phyloP scores from a whole-genome alignment of 2,888 invertebrate genomes.

The Caenorhabditis becei region DNA sequence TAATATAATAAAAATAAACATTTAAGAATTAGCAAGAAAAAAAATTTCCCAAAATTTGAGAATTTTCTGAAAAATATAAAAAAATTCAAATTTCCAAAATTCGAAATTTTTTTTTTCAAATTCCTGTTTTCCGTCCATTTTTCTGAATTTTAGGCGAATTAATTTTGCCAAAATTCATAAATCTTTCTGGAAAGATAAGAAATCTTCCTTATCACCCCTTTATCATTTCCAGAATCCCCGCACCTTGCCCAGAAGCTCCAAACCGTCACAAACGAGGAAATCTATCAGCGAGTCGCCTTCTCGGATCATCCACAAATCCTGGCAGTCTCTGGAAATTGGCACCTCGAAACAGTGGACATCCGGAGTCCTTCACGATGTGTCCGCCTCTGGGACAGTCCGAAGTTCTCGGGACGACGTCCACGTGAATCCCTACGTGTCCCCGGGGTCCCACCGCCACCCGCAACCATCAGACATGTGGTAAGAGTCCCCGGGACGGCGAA shows the following conservation, averaged over 20 bases:
- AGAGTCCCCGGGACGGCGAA: constrained; percentile 35
- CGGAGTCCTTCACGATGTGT: constrained; percentile 8
- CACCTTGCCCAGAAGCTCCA: not conserved
- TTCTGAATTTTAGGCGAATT: too few species aligned
- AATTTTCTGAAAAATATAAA: too few species aligned
- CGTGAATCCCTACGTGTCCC: constrained; percentile 38
- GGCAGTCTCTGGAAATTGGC: constrained; percentile 16
- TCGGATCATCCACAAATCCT: constrained; percentile 49
- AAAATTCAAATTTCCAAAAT: too few species aligned
- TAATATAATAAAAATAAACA: too few species aligned
- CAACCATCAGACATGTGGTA: constrained; percentile 41
- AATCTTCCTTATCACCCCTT: too few species aligned
- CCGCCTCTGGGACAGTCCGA: constrained; percentile 27
- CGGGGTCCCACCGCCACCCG: constrained; percentile 5
- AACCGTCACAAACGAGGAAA: constrained; percentile 16
- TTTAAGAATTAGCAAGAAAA: too few species aligned
- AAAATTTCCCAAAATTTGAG: too few species aligned
- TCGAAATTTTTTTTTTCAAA: too few species aligned
- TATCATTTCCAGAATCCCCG: too few species aligned
- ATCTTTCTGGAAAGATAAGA: too few species aligned
- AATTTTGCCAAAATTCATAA: too few species aligned
- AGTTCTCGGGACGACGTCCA: not conserved
- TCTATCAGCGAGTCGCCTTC: constrained; percentile 28
- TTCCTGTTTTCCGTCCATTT: too few species aligned
- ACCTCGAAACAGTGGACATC: constrained; percentile 33